phyloP scores from a whole-genome alignment of 1,140 invertebrate genomes.

The Drosophila pandora region DNA sequence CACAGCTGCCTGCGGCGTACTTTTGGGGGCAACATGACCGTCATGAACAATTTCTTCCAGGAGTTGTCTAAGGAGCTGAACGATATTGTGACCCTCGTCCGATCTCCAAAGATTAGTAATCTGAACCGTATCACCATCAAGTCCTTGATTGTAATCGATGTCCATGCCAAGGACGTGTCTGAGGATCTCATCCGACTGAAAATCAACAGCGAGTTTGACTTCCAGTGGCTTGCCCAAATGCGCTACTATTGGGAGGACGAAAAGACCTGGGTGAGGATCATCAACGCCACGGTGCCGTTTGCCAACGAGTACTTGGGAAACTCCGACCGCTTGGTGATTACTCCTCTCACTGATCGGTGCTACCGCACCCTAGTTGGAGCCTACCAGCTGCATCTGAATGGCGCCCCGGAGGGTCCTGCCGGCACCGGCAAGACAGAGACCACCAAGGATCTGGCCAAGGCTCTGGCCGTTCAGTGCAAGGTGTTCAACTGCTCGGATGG shows the following conservation, averaged over 20 bases:
- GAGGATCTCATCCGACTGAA: slow-evolving; percentile 89
- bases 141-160: slow-evolving; percentile 95
- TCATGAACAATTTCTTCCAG: slow-evolving; percentile 85
- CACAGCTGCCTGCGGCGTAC: slow-evolving; percentile 87
- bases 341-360: slow-evolving; percentile 92
- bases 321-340: slow-evolving; percentile 90
- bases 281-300: slow-evolving; percentile 93
- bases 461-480: slow-evolving; percentile 95
- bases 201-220: slow-evolving; percentile 91
- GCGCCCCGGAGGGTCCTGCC: slow-evolving; percentile 95
- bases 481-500: slow-evolving; percentile 98
- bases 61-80: slow-evolving; percentile 86
- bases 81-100: slow-evolving; percentile 87
- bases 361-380: slow-evolving; percentile 95
- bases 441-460: slow-evolving; percentile 95
- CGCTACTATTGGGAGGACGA: slow-evolving; percentile 96
- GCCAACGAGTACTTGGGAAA: slow-evolving; percentile 97
- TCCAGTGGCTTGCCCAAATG: slow-evolving; percentile 95
- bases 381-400: slow-evolving; percentile 93
- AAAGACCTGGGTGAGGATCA: slow-evolving; percentile 91
- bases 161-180: slow-evolving; percentile 95
- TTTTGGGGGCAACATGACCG: slow-evolving; percentile 84
- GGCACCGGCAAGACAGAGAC: slow-evolving; percentile 96
- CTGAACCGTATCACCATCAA: slow-evolving; percentile 91
- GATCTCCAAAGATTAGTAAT: slow-evolving; percentile 86